Evolutionary conservation across 1,140 invertebrate species (phyloP), one percentile per base, ranked within the genome.

Genomic region (Pogonomyrmex barbatus): DNA sequence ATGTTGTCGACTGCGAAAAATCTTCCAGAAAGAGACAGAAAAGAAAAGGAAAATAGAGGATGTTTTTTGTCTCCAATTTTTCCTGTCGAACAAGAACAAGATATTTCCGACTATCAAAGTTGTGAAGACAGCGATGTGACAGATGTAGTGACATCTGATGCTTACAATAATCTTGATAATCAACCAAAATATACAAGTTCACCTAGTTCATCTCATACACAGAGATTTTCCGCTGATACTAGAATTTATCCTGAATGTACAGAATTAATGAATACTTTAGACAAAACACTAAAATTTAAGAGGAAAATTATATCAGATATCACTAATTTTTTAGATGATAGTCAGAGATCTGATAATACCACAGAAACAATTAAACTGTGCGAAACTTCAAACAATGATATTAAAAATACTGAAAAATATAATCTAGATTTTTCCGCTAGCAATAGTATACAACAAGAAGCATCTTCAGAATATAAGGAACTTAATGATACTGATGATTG

Each of bases 151-250:
- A 24, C 42, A 50, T 36, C 9, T 60, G 33, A 68, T 0, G n/a
- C 9, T 82, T 70, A 1, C 70, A 45, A 2, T 39, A 24, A 8
- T 52, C 0, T n/a, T 42, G 47, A 65, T 50, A 76, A 17, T 83
- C 36, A 77, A 50, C 91, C 91, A 39, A 78, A 88, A 50, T 91
- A 79, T 12, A 88, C 91, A 33, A 92, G 91, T 83, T 92, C 91
- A 12, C 91, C 91, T 14, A 84, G 76, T 45, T 45, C 42, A 52
- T 3, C 54, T 1, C 24, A 60, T 17, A 54, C 10, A 42, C 87
- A 90, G 52, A 14, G 10, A 2, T 52, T 17, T 17, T 17, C 24
- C 9, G 17, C 33, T 0, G 10, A n/a, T 62, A 73, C 5, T 14
- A 36, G 6, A 24, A 24, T 24, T 24, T 24, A 24, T 81, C 12